Percentiles rank a stretch among this genome's conserved stretches.
These are phyloP conservation scores for Darevskia nairensis DNA, from an alignment of 2,797 vertebrate genomes.

Conservation along the genomic window DNA sequence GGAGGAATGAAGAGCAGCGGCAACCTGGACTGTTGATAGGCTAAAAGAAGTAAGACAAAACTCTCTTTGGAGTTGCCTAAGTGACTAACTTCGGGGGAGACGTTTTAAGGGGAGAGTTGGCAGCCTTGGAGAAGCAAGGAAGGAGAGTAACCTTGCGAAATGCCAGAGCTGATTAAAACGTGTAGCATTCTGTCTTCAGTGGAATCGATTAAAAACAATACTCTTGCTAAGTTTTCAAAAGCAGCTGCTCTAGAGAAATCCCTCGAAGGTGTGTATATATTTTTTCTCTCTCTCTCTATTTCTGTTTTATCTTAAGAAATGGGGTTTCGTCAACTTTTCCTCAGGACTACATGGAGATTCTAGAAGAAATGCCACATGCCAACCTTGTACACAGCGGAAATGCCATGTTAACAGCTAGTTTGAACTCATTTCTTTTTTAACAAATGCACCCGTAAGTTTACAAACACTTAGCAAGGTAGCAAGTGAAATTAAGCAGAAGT, in stretches of 20 bases:
- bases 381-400: background rate
- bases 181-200: constrained; percentile 16
- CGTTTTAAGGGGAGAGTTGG: constrained; percentile 6
- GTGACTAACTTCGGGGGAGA: constrained; percentile 32
- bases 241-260: background rate
- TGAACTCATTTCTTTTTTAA: background rate
- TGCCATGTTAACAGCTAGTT: background rate
- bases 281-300: background rate
- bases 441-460: background rate
- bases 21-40: background rate
- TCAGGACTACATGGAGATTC: constrained; percentile 31
- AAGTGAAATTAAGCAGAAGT: constrained; percentile 59
- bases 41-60: background rate
- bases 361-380: constrained; percentile 25
- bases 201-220: constrained; percentile 6
- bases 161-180: constrained; percentile 11
- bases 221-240: constrained; percentile 7
- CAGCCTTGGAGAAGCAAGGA: background rate
- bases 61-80: background rate
- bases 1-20: constrained; percentile 1
- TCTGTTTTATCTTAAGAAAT: background rate
- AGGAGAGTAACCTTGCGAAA: constrained; percentile 5
- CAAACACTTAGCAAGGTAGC: background rate
- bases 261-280: background rate
- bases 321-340: constrained; percentile 41